Evolutionary conservation across 2,888 invertebrate genomes (phyloP).

Genomic region (Hirtodrosophila trivittata): DNA sequence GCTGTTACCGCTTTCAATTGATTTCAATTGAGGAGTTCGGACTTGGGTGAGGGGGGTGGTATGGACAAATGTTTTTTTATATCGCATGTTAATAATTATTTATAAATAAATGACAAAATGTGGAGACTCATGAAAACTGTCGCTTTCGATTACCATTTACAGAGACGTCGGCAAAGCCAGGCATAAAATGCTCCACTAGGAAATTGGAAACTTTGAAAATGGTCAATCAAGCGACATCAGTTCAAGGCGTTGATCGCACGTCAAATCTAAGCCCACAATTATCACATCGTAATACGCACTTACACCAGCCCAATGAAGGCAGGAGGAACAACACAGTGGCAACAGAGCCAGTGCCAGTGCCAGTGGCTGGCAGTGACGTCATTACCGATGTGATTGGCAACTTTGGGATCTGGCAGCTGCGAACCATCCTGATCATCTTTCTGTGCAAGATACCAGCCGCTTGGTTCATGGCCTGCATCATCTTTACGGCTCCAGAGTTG

Average conservation of each 20-base stretch:
- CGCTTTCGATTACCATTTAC: constrained; percentile 19
- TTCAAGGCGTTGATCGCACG: constrained; percentile 39
- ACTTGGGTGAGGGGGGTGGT: not conserved
- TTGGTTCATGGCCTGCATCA: constrained; percentile 85
- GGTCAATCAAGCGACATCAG: constrained; percentile 49
- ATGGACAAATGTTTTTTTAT: constrained; percentile 33
- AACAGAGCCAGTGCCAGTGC: constrained; percentile 7
- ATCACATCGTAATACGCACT: constrained; percentile 47
- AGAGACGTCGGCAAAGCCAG: constrained; percentile 23
- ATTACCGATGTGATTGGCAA: constrained; percentile 82
- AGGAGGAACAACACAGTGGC: not conserved
- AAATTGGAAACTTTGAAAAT: constrained; percentile 37
- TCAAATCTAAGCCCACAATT: constrained; percentile 55
- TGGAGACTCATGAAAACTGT: constrained; percentile 28
- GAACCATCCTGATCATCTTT: constrained; percentile 83
- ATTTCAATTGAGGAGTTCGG: constrained; percentile 55
- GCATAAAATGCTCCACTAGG: constrained; percentile 48
- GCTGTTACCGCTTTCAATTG: constrained; percentile 63
- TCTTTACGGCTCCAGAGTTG: constrained; percentile 84
- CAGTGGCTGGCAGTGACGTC: constrained; percentile 59
- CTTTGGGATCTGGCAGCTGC: constrained; percentile 84
- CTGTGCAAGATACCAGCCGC: constrained; percentile 84
- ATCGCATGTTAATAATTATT: constrained; percentile 46
- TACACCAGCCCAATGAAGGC: not conserved
- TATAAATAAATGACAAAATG: constrained; percentile 42